A percentile compares a stretch with the other conserved stretches of the same genome.
Conservation (phyloP, 2,113 vertebrate genomes). For the Ictalurus punctatus region DNA sequence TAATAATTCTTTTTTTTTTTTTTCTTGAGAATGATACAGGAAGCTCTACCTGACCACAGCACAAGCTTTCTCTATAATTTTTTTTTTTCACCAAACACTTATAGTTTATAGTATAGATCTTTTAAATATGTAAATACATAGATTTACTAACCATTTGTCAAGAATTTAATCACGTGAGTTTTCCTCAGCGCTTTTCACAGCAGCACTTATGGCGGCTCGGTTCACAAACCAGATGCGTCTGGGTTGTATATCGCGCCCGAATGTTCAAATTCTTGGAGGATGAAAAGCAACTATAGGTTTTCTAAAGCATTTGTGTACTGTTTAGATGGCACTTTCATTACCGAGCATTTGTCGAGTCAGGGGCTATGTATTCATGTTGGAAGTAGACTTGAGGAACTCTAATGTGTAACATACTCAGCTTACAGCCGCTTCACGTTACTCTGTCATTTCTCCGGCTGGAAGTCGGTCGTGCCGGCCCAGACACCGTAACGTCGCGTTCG, state of each 20-base stretch:
- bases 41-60: not conserved
- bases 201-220: not conserved
- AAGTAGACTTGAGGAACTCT: conserved; percentile 31
- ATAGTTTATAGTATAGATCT: not conserved
- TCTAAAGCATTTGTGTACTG: conserved; percentile 67
- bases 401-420: conserved; percentile 48
- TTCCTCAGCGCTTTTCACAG: not conserved
- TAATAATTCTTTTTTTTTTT: not conserved
- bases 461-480: not conserved
- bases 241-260: conserved; percentile 64
- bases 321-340: conserved; percentile 58
- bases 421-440: conserved; percentile 27
- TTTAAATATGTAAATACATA: conserved; percentile 1
- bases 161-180: not conserved
- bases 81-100: not conserved
- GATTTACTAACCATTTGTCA: not conserved
- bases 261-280: conserved; percentile 59
- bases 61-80: not conserved
- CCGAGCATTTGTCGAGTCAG: conserved; percentile 60
- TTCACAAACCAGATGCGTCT: not conserved
- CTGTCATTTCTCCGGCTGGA: conserved; percentile 16
- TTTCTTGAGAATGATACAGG: not conserved
- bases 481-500: not conserved
- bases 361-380: conserved; percentile 55
- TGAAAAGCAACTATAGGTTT: conserved; percentile 61